Evolutionary conservation across 2,888 invertebrate genomes (phyloP), one percentile per base, ranked within the genome.

Genomic region (Idaea biselata): DNA sequence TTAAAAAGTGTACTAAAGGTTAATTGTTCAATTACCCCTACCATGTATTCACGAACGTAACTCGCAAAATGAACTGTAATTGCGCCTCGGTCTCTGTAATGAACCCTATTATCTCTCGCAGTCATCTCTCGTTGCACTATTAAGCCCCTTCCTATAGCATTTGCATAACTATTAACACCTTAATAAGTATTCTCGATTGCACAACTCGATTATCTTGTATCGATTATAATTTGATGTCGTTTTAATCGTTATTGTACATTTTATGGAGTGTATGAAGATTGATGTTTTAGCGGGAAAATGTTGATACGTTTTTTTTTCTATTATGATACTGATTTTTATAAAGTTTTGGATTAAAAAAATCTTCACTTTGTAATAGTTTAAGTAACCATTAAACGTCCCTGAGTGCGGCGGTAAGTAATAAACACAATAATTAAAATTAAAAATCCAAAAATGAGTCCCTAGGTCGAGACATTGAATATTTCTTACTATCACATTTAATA

Each of bases 81-180:
- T 44, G 44, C 44, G 44, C 3, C 44, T 7, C 11, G 14, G 44
- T 14, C 44, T 44, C 11, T 11, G 44, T 44, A 44, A 44, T 44
- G 44, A 44, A 44, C 44, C 5, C 8, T 14, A 44, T 44, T 44
- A 44, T 44, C 44, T 44, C 11, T 11, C 8, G 44, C 44, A 44
- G 44, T 44, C 44, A 44, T 44, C 44, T 44, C 44, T 44, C 44
- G 44, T 44, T 44, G 44, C 44, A 44, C 56, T 56, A 56, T 56
- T 56, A 56, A 14, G 14, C 18, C 18, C 68, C 75, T 74, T 74
- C 75, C 75, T 73, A 64, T 58, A 54, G 55, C 69, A 73, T 77
- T 75, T 71, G 68, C 72, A 73, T 77, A 74, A 73, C 68, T 71
- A 68, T 63, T 62, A 60, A 55, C 32, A 53, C 60, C 60, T 61